phyloP scores from a whole-genome alignment of 2,797 vertebrate genomes.

The Tangara arthus region DNA sequence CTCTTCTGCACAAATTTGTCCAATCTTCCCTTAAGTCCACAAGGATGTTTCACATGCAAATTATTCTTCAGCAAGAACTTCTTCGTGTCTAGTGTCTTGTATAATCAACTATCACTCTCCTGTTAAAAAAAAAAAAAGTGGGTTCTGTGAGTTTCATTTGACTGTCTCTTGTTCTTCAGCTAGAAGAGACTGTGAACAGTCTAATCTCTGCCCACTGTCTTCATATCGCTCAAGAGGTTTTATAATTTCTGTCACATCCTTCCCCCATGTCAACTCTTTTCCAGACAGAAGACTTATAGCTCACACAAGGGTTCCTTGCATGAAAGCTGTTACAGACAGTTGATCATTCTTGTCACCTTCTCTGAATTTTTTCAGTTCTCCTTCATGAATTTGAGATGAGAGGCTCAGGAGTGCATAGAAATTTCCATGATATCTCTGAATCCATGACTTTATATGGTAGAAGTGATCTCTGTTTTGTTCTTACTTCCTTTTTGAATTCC shows the following conservation, averaged over 20 bases:
- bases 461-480: neutral
- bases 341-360: neutral
- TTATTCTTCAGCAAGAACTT: neutral
- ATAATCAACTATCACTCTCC: neutral
- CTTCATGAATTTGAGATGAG: neutral
- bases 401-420: neutral
- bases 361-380: neutral
- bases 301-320: neutral
- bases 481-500: neutral
- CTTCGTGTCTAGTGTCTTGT: neutral
- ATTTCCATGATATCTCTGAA: neutral
- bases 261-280: neutral
- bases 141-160: neutral
- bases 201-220: neutral
- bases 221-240: neutral
- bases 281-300: neutral
- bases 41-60: neutral
- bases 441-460: neutral
- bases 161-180: neutral
- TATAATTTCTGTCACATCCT: neutral
- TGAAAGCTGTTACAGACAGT: slow-evolving; percentile 4
- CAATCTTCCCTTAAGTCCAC: neutral
- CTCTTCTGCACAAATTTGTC: neutral
- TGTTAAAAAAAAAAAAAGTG: neutral
- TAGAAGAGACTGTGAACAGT: neutral